phyloP scores from a whole-genome alignment of 2,113 vertebrate species.

The Hippocampus barbouri region DNA sequence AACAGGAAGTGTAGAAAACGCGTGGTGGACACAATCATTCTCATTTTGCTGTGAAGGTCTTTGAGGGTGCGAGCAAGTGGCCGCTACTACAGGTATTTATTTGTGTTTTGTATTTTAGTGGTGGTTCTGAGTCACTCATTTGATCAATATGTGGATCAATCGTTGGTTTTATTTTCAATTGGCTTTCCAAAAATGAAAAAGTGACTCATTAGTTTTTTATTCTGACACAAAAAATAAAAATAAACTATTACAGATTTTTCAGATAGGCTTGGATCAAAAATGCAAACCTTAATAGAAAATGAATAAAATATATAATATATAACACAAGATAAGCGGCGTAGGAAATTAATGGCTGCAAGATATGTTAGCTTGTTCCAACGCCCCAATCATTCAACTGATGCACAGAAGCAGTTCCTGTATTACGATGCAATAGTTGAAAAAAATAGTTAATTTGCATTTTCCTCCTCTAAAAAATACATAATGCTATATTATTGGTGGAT shows the following conservation, averaged over 20 bases:
- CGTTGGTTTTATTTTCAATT: background rate
- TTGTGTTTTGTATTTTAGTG: conserved; percentile 19
- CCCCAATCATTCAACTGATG: no score
- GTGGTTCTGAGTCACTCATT: background rate
- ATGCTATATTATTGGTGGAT: no score
- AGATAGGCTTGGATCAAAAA: background rate
- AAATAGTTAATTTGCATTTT: background rate
- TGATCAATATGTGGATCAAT: background rate
- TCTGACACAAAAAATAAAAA: background rate
- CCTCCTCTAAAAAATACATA: background rate
- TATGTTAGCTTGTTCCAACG: background rate
- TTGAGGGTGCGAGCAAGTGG: conserved; percentile 11
- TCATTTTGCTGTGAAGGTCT: background rate
- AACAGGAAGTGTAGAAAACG: background rate
- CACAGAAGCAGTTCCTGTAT: no score
- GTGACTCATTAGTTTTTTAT: background rate
- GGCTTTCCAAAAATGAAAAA: background rate
- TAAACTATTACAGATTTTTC: background rate
- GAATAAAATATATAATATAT: background rate
- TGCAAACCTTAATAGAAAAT: background rate
- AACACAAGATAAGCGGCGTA: background rate
- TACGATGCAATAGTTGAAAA: background rate
- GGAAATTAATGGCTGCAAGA: background rate
- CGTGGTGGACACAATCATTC: background rate
- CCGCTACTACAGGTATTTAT: conserved; percentile 30